These are phyloP conservation scores for Dicerorhinus sumatrensis DNA, from an alignment of 2,113 vertebrate genomes.

Conservation along the genomic window DNA sequence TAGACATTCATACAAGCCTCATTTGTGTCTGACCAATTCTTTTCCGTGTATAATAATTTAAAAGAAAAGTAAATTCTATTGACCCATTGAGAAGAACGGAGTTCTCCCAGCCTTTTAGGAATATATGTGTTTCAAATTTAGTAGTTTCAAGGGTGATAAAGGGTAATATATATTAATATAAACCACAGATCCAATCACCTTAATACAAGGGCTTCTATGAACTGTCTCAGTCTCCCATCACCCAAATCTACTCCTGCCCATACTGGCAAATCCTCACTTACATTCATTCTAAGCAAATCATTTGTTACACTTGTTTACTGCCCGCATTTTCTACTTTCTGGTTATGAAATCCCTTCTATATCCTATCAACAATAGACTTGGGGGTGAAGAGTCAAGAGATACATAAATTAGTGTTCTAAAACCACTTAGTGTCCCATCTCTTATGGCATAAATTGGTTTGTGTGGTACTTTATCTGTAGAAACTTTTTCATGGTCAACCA, in stretches of 20 bases:
- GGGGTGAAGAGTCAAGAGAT: neutral
- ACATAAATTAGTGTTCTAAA: neutral
- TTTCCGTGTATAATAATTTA: neutral
- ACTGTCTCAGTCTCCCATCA: neutral
- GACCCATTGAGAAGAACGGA: neutral
- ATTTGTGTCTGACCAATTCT: neutral
- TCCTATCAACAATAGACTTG: neutral
- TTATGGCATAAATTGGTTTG: neutral
- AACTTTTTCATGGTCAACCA: conserved; percentile 43
- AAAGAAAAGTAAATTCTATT: neutral
- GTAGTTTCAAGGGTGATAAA: neutral
- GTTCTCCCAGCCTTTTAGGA: neutral
- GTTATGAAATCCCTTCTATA: neutral
- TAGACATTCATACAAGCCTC: neutral
- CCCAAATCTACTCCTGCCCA: neutral
- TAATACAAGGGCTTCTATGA: neutral
- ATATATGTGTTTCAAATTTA: neutral
- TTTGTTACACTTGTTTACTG: neutral
- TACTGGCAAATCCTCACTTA: neutral
- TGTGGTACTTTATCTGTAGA: conserved; percentile 15
- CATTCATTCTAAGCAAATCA: neutral
- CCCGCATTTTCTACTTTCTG: neutral
- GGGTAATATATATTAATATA: neutral
- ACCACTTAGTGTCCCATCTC: neutral
- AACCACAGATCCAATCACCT: neutral